Base-by-base conservation (phyloP, 2,888 invertebrate genomes). In the Drosophila eohydei region DNA sequence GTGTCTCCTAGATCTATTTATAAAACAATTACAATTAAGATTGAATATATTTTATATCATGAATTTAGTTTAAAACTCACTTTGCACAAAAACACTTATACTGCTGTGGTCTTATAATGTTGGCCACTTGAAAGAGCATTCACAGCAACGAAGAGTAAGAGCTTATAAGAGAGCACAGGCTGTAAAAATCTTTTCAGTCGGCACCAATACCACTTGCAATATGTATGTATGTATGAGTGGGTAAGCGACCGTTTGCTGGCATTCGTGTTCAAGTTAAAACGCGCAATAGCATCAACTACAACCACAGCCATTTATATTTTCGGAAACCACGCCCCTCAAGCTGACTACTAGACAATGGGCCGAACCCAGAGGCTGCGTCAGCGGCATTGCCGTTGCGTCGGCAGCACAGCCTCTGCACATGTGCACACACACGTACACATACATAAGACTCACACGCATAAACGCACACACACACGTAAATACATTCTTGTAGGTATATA, bases 261-360 rank as follows among this genome's bases (percentile, higher is more conserved):
- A 62, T 67, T 74, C 52, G 82, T 78, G 62, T 54, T 63, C 60
- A 67, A 61, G 59, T 28, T 59, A 34, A 71, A 71, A 44, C 77
- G 77, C 46, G 70, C 70, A 67, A 70, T 76, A 79, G 79, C 80
- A 74, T 71, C 80, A 74, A 58, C 76, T 61, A 61, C 62, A 74
- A 68, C 75, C 56, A 78, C 84, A 87, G 88, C 87, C 92, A 92
- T 92, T 92, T 91, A 91, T 91, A 81, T 84, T 91, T 90, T 88
- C 83, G 82, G 78, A 92, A 90, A 91, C 92, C 92, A 91, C 92
- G 92, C 92, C 92, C 90, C 88, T 74, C 76, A 56, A 84, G 81
- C 84, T 83, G 82, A 80, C 83, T 89, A 77, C 84, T 83, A 83
- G 83, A 84, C 90, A 83, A 88, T 89, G 91, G 90, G 90, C 81